phyloP scores from a whole-genome alignment of 2,113 vertebrate species.

The Trichechus manatus region DNA sequence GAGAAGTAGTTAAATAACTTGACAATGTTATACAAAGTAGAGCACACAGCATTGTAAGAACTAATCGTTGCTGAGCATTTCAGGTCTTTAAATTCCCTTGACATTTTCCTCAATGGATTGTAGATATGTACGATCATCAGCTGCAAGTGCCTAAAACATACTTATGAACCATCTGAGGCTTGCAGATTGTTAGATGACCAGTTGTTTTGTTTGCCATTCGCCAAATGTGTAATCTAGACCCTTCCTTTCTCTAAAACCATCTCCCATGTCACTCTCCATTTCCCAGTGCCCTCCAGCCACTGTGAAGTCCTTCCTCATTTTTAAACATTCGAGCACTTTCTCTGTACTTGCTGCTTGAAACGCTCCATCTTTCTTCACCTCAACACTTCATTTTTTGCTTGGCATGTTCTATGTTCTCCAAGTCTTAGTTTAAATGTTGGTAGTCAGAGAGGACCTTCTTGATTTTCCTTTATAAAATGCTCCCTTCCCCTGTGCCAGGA shows the following conservation, averaged over 20 bases:
- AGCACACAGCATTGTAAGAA: not conserved
- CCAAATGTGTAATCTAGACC: not conserved
- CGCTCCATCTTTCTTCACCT: rapidly evolving
- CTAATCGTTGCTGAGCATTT: not conserved
- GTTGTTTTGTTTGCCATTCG: not conserved
- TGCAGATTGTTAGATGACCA: not conserved
- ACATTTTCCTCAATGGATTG: not conserved
- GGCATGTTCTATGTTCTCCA: not conserved
- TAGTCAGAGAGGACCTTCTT: not conserved
- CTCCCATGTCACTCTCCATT: rapidly evolving
- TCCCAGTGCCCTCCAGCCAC: not conserved
- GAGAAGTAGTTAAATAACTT: not conserved
- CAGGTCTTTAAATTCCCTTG: not conserved
- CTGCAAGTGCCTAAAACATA: not conserved
- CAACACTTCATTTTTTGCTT: not conserved
- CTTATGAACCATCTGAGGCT: not conserved
- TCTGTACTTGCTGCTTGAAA: not conserved
- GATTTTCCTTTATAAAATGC: not conserved
- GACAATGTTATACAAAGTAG: not conserved
- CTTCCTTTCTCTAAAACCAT: not conserved
- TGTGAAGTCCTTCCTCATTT: not conserved
- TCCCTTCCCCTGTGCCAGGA: not conserved
- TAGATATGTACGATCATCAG: not conserved
- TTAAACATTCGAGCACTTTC: not conserved
- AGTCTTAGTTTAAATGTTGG: not conserved